A percentile compares a stretch with the other conserved stretches of the same genome.
These are phyloP conservation scores for Cacatua alba DNA, from an alignment of 2,113 vertebrate genomes.

Conservation along the genomic window DNA sequence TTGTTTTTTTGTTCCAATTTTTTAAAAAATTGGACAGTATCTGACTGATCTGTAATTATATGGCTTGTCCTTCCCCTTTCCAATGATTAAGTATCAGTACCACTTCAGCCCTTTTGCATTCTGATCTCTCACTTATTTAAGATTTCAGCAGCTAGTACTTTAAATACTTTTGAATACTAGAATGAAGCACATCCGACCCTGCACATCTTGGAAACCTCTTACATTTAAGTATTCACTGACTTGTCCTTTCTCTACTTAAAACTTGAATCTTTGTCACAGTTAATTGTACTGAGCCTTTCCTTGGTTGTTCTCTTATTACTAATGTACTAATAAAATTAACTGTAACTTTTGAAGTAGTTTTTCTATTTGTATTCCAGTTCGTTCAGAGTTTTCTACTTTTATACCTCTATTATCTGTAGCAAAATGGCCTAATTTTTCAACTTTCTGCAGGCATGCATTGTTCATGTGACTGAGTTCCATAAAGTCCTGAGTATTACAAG, in stretches of 20 bases:
- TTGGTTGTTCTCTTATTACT: neutral
- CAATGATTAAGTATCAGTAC: neutral
- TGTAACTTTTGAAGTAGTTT: neutral
- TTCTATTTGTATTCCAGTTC: neutral
- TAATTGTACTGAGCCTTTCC: neutral
- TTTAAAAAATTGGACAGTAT: neutral
- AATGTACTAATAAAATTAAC: neutral
- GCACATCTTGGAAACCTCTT: neutral
- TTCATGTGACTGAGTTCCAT: neutral
- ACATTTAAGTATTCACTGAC: neutral
- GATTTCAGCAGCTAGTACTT: neutral
- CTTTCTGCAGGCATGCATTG: neutral
- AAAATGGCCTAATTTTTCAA: neutral
- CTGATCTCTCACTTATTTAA: neutral
- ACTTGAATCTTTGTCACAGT: neutral
- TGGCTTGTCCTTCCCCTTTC: neutral
- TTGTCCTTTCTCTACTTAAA: neutral
- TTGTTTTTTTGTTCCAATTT: neutral
- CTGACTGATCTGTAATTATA: neutral
- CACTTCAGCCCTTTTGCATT: neutral
- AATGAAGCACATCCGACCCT: neutral
- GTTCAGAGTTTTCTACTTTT: neutral
- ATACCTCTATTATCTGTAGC: neutral
- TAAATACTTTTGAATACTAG: neutral
- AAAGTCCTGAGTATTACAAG: neutral